Base-by-base conservation (phyloP, 2,113 vertebrate species). In the Oncorhynchus tshawytscha region DNA sequence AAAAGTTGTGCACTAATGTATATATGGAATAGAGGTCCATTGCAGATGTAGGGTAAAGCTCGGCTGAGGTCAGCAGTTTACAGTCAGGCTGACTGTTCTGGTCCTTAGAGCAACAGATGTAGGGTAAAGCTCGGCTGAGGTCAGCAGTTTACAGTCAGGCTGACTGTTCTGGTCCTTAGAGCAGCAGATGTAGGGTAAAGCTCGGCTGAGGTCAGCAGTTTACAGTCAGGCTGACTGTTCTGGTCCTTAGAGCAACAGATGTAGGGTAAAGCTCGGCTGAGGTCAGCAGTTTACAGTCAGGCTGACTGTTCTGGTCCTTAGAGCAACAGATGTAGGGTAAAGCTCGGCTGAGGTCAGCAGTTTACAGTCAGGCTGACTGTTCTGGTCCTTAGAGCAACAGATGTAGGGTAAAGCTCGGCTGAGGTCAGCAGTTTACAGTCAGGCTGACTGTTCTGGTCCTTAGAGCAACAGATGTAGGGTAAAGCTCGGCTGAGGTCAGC, bases 171-270 rank as follows among this genome's bases (percentile, higher is more conserved):
- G 27, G 57, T 77, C 65, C 48, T 57, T 60, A 76, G 51, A 1
- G 4, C 84, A 80, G 81, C 78, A 86, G 81, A 84, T 79, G 84
- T 84, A 82, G 49, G 11, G 3, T 34, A 49, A 59, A 60, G 72
- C 66, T 12, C 18, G 5, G 75, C 66, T 81, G 71, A 86, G 75
- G 48, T 82, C 71, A 77, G 81, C 79, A 78, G 67, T 79, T 39
- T 24, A 51, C n/a, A 68, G 71, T 48, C 22, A 66, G 62, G 70
- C 39, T 49, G 70, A 70, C 39, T 66, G 70, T 67, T 76, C 0
- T 13, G 27, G 57, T 77, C 65, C 34, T 57, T 60, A 76, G 51
- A 1, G 4, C 84, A 80, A 80, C 78, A 86, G 81, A 84, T 79
- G 84, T 84, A 82, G 48, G 11, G 3, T 34, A 49, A 59, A 60